Conservation (phyloP, 2,888 invertebrate genomes). For the Phaedon cochleariae region DNA sequence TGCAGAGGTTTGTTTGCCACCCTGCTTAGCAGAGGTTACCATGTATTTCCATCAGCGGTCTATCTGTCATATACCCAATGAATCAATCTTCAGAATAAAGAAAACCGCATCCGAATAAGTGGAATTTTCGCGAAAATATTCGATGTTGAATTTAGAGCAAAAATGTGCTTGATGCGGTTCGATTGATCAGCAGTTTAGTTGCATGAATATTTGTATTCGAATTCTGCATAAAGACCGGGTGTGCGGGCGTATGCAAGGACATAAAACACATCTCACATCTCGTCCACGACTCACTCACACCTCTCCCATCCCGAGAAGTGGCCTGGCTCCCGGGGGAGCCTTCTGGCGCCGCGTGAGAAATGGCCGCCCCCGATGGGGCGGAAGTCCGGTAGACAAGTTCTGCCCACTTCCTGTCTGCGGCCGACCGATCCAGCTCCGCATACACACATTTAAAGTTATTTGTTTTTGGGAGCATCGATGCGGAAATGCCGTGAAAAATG, state of each 20-base stretch:
- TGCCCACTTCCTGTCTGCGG: slow-evolving; percentile 55
- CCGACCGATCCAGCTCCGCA: slow-evolving; percentile 46
- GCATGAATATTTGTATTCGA: too few relatives aligned
- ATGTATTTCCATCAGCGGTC: too few relatives aligned
- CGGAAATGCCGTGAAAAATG: slow-evolving; percentile 35
- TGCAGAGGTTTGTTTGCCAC: too few relatives aligned
- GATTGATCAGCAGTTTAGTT: too few relatives aligned
- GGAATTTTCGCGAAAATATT: too few relatives aligned
- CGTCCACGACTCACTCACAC: slow-evolving; percentile 46
- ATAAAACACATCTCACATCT: slow-evolving; percentile 48
- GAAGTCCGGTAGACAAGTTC: slow-evolving; percentile 56
- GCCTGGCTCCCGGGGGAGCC: slow-evolving; percentile 46
- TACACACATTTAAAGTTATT: slow-evolving; percentile 50
- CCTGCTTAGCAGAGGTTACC: too few relatives aligned
- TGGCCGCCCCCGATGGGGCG: slow-evolving; percentile 51
- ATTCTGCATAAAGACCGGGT: slow-evolving; percentile 34
- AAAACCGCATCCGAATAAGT: too few relatives aligned
- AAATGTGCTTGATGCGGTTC: too few relatives aligned
- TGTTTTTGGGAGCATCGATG: slow-evolving; percentile 52
- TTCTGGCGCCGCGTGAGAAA: slow-evolving; percentile 56
- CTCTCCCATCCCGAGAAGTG: slow-evolving; percentile 47
- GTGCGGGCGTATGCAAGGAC: slow-evolving; percentile 37
- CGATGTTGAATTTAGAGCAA: too few relatives aligned
- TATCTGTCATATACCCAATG: too few relatives aligned
- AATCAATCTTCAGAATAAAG: too few relatives aligned